A percentile compares a stretch with the other conserved stretches of the same genome.
Evolutionary conservation across 2,113 vertebrate genomes (phyloP).

Genomic region (Mastomys coucha): DNA sequence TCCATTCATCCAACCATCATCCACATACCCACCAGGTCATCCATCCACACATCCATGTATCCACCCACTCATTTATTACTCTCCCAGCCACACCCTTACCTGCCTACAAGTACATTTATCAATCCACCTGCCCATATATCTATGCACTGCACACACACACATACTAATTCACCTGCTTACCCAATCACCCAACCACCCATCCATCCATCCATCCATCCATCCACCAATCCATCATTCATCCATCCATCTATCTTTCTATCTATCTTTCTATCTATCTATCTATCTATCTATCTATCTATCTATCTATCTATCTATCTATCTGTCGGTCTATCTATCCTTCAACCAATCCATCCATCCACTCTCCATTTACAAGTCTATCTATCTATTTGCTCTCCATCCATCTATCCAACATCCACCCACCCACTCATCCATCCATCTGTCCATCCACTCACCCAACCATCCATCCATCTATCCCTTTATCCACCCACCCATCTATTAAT

Average conservation of each 20-base stretch:
- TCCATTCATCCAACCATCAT: neutral
- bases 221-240: neutral
- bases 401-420: accelerated
- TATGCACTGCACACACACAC: neutral
- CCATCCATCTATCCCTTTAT: too few relatives aligned
- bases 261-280: neutral
- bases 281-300: neutral
- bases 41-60: neutral
- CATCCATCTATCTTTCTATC: neutral
- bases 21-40: neutral
- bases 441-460: neutral
- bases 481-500: too few relatives aligned
- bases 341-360: neutral
- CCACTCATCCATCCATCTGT: neutral
- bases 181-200: neutral
- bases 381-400: too few relatives aligned
- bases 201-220: neutral
- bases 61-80: neutral
- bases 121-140: too few relatives aligned
- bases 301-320: too few relatives aligned
- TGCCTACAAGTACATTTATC: neutral
- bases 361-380: neutral
- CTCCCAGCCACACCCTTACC: neutral
- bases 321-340: accelerated
- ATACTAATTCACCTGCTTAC: neutral